These are phyloP conservation scores for Cecidostiba fungosa DNA, from an alignment of 2,888 invertebrate genomes.

Conservation along the genomic window DNA sequence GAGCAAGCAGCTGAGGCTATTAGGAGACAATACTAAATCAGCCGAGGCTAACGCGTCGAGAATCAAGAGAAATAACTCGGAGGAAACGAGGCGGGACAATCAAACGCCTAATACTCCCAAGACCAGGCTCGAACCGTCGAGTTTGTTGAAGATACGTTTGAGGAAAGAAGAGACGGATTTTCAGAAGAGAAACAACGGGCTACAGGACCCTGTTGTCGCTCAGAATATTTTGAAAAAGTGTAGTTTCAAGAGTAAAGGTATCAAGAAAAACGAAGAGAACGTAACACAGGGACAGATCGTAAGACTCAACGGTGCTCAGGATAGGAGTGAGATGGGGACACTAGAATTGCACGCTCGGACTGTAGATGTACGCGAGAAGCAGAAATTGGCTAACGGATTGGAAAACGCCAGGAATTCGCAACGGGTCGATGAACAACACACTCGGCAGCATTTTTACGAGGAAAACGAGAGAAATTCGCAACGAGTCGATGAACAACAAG, in stretches of 20 bases:
- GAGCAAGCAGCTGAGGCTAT: constrained; percentile 69
- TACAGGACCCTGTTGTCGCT: constrained; percentile 71
- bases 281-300: not conserved
- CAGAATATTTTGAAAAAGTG: constrained; percentile 52
- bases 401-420: constrained; percentile 70
- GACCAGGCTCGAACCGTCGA: constrained; percentile 66
- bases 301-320: constrained; percentile 72
- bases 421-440: no score
- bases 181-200: constrained; percentile 74
- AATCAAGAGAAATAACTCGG: not conserved
- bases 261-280: no score
- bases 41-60: not conserved
- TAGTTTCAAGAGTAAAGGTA: not conserved
- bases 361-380: constrained; percentile 35
- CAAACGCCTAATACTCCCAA: not conserved
- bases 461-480: constrained; percentile 70
- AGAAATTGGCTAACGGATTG: constrained; percentile 71
- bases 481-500: no score
- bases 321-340: constrained; percentile 55
- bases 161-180: constrained; percentile 69
- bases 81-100: not conserved
- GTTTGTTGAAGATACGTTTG: constrained; percentile 71
- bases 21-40: constrained; percentile 40
- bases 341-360: not conserved
- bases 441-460: no score